Conservation (phyloP, 2,888 invertebrate species). For the Hetaerina titia region DNA sequence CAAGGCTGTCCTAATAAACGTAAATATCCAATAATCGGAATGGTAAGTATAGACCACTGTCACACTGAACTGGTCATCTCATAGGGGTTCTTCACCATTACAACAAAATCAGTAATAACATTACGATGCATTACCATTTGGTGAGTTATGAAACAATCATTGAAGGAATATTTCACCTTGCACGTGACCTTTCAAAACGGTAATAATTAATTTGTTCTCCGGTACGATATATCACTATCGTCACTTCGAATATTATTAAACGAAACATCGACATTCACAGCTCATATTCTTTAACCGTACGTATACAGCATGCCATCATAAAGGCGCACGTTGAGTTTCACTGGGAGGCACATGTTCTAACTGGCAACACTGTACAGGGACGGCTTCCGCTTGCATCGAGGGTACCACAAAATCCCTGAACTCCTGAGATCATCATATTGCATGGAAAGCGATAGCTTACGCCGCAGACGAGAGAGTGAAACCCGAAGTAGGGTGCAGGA, state of each 20-base stretch:
- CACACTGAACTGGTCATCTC: too few relatives aligned
- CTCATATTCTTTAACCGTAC: neutral
- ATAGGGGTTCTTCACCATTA: too few relatives aligned
- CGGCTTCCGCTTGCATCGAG: neutral
- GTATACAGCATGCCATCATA: neutral
- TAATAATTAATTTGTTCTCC: neutral
- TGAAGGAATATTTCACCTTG: neutral
- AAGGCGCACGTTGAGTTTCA: neutral
- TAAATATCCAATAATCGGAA: too few relatives aligned
- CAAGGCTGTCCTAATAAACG: too few relatives aligned
- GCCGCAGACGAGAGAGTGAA: neutral
- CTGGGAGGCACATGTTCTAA: neutral
- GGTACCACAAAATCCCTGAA: neutral
- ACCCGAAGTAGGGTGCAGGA: neutral
- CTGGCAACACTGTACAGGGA: neutral
- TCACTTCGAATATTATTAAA: neutral
- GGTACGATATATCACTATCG: neutral
- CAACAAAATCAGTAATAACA: too few relatives aligned
- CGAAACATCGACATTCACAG: neutral
- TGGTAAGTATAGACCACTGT: too few relatives aligned
- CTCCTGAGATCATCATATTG: conserved; percentile 31
- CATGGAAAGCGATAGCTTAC: neutral
- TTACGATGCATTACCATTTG: too few relatives aligned
- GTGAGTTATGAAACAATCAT: neutral
- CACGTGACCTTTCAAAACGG: neutral